Evolutionary conservation across 2,888 invertebrate species (phyloP).

Genomic region (Augiades crinisus): DNA sequence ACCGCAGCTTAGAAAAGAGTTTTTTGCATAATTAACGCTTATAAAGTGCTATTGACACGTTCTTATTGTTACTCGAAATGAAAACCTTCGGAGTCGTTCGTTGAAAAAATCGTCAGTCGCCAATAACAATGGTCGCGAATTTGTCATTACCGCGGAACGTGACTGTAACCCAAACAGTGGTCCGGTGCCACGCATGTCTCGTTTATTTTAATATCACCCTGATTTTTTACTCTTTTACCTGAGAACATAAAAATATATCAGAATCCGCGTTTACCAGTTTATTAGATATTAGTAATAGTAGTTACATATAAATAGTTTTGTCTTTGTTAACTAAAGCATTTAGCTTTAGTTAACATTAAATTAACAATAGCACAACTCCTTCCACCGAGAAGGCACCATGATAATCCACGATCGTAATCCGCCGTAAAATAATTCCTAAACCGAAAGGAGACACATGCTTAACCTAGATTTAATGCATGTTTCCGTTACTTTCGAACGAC

Average conservation of each 20-base stretch:
- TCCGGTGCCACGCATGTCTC: conserved; percentile 52
- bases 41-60: conserved; percentile 71
- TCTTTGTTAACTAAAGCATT: too few species aligned
- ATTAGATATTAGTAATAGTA: too few species aligned
- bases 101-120: conserved; percentile 62
- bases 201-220: conserved; percentile 68
- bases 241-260: neutral
- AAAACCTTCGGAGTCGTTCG: conserved; percentile 53
- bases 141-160: conserved; percentile 73
- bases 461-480: too few species aligned
- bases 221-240: conserved; percentile 60
- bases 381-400: too few species aligned
- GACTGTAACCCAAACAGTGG: conserved; percentile 64
- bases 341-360: too few species aligned
- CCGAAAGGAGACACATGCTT: too few species aligned
- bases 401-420: too few species aligned
- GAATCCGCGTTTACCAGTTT: too few species aligned
- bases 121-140: conserved; percentile 69
- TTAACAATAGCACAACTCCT: too few species aligned
- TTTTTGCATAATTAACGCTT: conserved; percentile 65
- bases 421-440: too few species aligned
- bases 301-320: too few species aligned
- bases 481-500: too few species aligned
- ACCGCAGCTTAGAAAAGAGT: conserved; percentile 30
- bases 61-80: conserved; percentile 62